phyloP scores from a whole-genome alignment of 2,113 vertebrate species.

The Bombycilla garrulus region DNA sequence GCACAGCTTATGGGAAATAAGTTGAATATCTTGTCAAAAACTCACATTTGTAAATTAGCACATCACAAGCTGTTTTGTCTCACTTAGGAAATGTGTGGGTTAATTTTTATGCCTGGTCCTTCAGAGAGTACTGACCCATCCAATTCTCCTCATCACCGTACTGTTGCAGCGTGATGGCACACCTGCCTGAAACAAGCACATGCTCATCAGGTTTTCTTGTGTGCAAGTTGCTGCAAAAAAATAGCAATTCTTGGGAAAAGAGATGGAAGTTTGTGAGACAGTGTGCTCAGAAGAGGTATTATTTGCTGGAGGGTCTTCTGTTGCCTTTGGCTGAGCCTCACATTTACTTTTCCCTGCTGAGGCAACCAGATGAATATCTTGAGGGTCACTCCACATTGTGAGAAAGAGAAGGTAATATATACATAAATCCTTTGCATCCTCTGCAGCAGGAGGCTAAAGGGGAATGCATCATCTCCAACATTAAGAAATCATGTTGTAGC shows the following conservation, averaged over 20 bases:
- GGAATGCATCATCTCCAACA: neutral
- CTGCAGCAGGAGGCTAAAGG: neutral
- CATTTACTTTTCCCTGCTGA: neutral
- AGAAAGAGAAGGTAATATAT: neutral
- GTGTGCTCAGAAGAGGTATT: neutral
- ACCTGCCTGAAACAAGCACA: neutral
- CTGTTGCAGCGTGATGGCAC: accelerated
- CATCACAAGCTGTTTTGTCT: neutral
- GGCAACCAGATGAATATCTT: neutral
- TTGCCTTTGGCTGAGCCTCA: neutral
- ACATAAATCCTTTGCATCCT: neutral
- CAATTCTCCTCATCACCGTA: neutral
- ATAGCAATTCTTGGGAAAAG: neutral
- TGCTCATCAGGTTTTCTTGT: accelerated
- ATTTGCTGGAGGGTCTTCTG: neutral
- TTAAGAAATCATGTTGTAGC: neutral
- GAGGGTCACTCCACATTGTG: neutral
- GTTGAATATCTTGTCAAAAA: neutral
- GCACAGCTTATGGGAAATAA: neutral
- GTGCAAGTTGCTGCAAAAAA: neutral
- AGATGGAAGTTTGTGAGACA: neutral
- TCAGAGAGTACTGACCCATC: neutral
- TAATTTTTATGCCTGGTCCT: neutral
- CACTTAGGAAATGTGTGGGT: neutral
- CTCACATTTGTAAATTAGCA: neutral